A percentile compares a stretch with the other conserved stretches of the same genome.
Evolutionary conservation across 2,797 vertebrate genomes (phyloP).

Genomic region (Phrynocephalus guinanensis): DNA sequence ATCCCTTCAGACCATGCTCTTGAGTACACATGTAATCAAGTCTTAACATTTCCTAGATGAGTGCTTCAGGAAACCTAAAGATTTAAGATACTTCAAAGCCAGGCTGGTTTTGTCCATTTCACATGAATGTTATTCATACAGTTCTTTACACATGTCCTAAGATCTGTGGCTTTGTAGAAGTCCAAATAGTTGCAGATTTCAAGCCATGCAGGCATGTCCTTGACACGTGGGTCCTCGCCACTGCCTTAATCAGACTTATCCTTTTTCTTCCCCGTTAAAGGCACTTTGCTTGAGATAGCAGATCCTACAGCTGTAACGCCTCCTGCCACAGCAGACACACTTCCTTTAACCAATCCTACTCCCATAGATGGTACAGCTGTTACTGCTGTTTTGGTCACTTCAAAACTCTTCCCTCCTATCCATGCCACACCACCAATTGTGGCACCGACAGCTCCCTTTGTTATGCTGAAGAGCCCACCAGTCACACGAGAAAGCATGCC

Average conservation of each 20-base stretch:
- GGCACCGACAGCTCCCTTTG: conserved; percentile 93
- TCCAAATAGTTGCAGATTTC: conserved; percentile 71
- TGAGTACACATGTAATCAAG: conserved; percentile 69
- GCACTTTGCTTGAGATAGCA: conserved; percentile 93
- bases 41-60: conserved; percentile 80
- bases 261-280: conserved; percentile 92
- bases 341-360: conserved; percentile 92
- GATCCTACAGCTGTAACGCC: conserved; percentile 92
- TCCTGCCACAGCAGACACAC: conserved; percentile 92
- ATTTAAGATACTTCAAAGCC: conserved; percentile 68
- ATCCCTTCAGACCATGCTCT: conserved; percentile 71
- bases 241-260: conserved; percentile 95
- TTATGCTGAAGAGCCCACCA: conserved; percentile 91
- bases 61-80: conserved; percentile 73
- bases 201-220: conserved; percentile 69
- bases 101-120: conserved; percentile 71
- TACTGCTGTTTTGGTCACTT: conserved; percentile 94
- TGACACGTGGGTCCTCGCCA: conserved; percentile 57
- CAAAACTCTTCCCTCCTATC: conserved; percentile 94
- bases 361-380: conserved; percentile 89
- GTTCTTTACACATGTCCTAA: conserved; percentile 71
- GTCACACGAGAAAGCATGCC: conserved; percentile 92
- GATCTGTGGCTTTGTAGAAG: conserved; percentile 73
- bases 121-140: conserved; percentile 74
- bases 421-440: conserved; percentile 93